Conservation (phyloP, 2,113 vertebrate genomes). For the Lophotis ruficrista region DNA sequence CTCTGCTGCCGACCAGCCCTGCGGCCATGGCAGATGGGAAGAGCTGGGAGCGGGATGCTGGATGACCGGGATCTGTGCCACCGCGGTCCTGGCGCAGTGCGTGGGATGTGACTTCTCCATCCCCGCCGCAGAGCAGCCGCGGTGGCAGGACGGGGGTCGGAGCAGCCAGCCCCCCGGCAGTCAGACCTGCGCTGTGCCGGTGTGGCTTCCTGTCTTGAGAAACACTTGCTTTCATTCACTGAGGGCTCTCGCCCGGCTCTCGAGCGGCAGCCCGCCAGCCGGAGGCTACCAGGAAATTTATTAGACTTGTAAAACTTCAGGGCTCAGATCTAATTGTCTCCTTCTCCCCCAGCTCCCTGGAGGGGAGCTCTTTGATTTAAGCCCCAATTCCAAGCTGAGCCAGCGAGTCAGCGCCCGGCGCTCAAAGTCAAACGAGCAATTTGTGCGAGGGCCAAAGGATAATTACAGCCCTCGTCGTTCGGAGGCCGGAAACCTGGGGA, state of each 20-base stretch:
- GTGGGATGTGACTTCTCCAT: rapidly evolving
- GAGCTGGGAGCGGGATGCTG: rapidly evolving
- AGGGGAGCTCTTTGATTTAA: constrained; percentile 65
- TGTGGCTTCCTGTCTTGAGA: neutral
- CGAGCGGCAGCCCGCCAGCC: neutral
- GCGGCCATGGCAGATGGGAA: rapidly evolving
- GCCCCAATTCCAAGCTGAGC: constrained; percentile 7
- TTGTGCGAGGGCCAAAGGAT: constrained; percentile 24
- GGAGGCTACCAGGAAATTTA: constrained; percentile 64
- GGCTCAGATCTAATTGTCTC: constrained; percentile 66
- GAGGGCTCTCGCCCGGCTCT: neutral
- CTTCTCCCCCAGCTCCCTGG: constrained; percentile 26
- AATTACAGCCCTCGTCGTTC: neutral
- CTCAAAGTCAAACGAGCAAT: constrained; percentile 52
- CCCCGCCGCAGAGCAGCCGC: rapidly evolving
- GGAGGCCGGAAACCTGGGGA: neutral
- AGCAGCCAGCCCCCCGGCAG: rapidly evolving
- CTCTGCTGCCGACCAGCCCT: neutral
- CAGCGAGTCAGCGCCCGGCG: neutral
- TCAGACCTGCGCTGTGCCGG: neutral
- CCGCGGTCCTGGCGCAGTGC: rapidly evolving
- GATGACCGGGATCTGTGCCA: neutral
- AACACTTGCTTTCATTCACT: neutral
- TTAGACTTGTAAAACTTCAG: constrained; percentile 72
- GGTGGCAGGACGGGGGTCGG: neutral